A percentile compares a stretch with the other conserved stretches of the same genome.
Evolutionary conservation across 2,113 vertebrate genomes (phyloP).

Genomic region (Archilochus colubris): DNA sequence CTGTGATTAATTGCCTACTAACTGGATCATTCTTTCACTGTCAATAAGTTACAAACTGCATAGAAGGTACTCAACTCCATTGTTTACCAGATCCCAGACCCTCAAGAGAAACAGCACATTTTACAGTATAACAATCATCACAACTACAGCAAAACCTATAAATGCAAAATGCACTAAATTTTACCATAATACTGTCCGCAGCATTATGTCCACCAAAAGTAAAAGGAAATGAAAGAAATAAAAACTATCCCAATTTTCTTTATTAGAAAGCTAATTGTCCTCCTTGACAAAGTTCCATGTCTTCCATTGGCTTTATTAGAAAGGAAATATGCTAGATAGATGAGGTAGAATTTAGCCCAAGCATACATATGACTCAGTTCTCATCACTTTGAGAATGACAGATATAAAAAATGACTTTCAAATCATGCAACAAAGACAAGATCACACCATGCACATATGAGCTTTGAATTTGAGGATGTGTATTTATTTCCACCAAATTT

Average conservation of each 20-base stretch:
- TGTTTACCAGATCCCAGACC: constrained; percentile 16
- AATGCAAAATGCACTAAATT: constrained; percentile 15
- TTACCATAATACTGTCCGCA: neutral
- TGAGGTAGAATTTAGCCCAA: neutral
- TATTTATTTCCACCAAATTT: neutral
- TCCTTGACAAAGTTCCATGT: neutral
- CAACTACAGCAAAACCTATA: neutral
- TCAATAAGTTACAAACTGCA: constrained; percentile 38
- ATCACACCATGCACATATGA: neutral
- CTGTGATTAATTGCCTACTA: constrained; percentile 64
- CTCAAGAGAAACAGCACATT: constrained; percentile 33
- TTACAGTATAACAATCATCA: neutral
- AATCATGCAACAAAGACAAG: neutral
- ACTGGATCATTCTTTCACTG: constrained; percentile 55
- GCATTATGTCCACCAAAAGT: no score
- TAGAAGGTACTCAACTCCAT: constrained; percentile 1
- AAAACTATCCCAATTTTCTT: neutral
- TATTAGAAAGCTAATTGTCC: neutral
- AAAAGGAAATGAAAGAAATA: accelerated
- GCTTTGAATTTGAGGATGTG: neutral
- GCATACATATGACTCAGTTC: neutral
- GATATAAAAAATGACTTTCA: neutral
- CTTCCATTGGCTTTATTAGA: neutral
- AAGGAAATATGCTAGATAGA: neutral
- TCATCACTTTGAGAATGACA: neutral